These are phyloP conservation scores for Embidobia sp. DNA, from an alignment of 2,888 invertebrate species.

Conservation along the genomic window DNA sequence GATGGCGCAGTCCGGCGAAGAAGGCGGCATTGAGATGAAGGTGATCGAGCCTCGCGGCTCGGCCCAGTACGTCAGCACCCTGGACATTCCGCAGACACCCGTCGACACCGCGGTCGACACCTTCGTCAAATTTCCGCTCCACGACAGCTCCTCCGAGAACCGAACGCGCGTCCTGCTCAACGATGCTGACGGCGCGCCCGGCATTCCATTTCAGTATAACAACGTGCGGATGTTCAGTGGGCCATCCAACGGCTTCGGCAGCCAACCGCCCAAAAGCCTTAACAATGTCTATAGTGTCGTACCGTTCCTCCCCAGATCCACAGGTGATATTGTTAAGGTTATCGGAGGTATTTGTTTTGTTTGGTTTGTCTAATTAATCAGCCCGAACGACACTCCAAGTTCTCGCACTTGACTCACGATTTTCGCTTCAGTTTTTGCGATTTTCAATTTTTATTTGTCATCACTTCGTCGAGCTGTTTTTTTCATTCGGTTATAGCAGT, in stretches of 20 bases:
- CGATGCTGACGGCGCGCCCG: constrained; percentile 69
- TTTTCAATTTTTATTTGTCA: too few relatives aligned
- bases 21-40: constrained; percentile 81
- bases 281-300: constrained; percentile 48
- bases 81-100: constrained; percentile 77
- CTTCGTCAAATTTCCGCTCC: constrained; percentile 72
- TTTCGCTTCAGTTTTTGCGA: too few relatives aligned
- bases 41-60: constrained; percentile 78
- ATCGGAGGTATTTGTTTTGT: constrained; percentile 57
- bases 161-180: constrained; percentile 66
- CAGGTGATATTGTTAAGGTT: constrained; percentile 61
- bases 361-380: constrained; percentile 34
- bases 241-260: constrained; percentile 48
- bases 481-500: too few relatives aligned
- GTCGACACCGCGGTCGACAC: constrained; percentile 77
- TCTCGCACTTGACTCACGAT: too few relatives aligned
- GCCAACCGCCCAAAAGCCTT: constrained; percentile 42
- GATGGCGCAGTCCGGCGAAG: constrained; percentile 76
- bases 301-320: constrained; percentile 32
- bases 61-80: constrained; percentile 76
- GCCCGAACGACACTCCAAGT: too few relatives aligned
- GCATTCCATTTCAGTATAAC: constrained; percentile 75
- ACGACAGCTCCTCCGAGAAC: constrained; percentile 70
- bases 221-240: constrained; percentile 68
- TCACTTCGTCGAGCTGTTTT: too few relatives aligned